Evolutionary conservation across 1,140 invertebrate species (phyloP), one percentile per base, ranked within the genome.

Genomic region (Hirudo medicinalis): DNA sequence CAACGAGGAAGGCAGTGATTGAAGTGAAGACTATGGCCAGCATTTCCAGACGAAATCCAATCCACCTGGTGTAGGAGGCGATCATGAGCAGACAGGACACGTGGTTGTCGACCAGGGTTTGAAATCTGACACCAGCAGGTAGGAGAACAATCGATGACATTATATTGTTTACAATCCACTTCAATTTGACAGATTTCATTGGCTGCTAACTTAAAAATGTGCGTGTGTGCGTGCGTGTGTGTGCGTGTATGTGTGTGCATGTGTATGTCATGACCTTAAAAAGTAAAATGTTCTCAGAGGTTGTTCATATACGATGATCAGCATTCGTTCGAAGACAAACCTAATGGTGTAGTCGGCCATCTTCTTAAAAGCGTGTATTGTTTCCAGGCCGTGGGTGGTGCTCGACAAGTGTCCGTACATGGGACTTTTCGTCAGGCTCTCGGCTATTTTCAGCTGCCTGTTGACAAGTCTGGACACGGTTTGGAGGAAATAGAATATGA

Each of bases 371-470:
- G 70, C 57, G 19, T 66, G 54, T 20, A 82, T 81, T 15, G 78
- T 78, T 17, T 72, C 73, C 1, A 78, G 78, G 20, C 80, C 80
- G 0, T 76, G 77, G 20, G 81, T 75, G 20, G 78, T 94, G 86
- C 97, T 94, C 70, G 92, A 90, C 81, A 98, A 97, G 83, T 97
- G 94, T 8, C 93, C 94, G 82, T 96, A 98, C 77, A 99, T 96
- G 0, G 96, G 95, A 19, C 94, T 97, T 67, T 93, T 86, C 20
- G 91, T 93, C 0, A 96, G 89, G 0, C 94, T 97, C 81, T 98
- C 94, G 40, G 98, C 79, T 57, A 95, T 86, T 84, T 96, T 97
- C 70, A 98, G 80, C 79, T 99, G 95, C 36, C 95, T 53, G 25
- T 36, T 60, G 54, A 66, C 70, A 0, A 43, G n/a, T n/a, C 70